Base-by-base conservation (phyloP, 2,797 vertebrate species). In the Caiman crocodilus region DNA sequence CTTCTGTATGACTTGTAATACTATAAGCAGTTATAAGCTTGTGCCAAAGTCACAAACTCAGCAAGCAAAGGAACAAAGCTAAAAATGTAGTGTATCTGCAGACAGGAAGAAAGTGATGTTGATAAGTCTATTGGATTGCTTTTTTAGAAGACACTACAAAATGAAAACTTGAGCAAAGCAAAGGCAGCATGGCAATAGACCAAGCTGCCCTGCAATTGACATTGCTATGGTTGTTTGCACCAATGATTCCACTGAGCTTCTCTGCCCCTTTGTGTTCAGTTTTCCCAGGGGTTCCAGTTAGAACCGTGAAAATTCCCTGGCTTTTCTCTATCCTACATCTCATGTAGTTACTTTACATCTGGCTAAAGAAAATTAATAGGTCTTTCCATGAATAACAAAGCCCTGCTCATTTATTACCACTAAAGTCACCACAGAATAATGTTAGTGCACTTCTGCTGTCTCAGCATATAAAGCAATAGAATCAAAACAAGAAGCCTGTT, bases 211-310 rank as follows among this genome's bases (percentile, higher is more conserved):
- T 32, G 9, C 59, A 67, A 79, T 83, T 90, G 83, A 79, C 88
- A 78, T 85, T 92, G 79, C 25, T 69, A 14, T n/a, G 81, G 84
- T 85, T 75, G 4, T 35, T 94, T 87, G 30, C 65, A 88, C 71
- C 89, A 30, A 9, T 57, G 13, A 86, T 50, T 26, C 21, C 35
- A 50, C 35, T 73, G 35, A 73, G 23, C 35, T 73, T 16, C 35
- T 73, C 26, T 25, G 26, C 42, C 32, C 23, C 32, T 73, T 50
- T 50, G 15, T 78, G n/a, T 80, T 58, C 2, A 4, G 35, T 83
- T 64, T 7, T 64, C 69, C 32, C 79, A 58, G 50, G 67, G 56
- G 14, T 63, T 71, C 69, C n/a, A 21, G 32, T n/a, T 26, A 30
- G 64, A 78, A 76, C 61, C 32, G 65, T 63, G 57, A 69, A 63